Evolutionary conservation across 2,888 invertebrate genomes (phyloP).

Genomic region (Himalopsyche anomala): DNA sequence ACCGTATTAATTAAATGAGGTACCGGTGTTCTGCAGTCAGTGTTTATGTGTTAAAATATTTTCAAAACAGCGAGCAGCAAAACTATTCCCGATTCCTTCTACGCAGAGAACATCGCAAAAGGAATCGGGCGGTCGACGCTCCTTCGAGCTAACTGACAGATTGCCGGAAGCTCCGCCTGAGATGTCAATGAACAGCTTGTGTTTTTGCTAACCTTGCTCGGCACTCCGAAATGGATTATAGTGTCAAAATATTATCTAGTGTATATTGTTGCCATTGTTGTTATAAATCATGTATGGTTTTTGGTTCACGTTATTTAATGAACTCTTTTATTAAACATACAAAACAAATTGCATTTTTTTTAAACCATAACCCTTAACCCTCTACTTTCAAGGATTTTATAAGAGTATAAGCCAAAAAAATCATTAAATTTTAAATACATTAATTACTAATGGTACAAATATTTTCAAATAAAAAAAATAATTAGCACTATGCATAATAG

Average conservation of each 20-base stretch:
- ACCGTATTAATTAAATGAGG: neutral
- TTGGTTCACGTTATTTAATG: constrained; percentile 49
- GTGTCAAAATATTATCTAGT: constrained; percentile 56
- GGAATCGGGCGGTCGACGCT: neutral
- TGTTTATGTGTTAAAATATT: neutral
- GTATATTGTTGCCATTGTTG: constrained; percentile 61
- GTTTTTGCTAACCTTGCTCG: constrained; percentile 56
- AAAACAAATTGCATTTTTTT: neutral
- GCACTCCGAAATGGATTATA: constrained; percentile 35
- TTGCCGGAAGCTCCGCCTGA: neutral
- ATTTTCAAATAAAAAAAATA: too few species aligned
- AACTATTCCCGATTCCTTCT: neutral
- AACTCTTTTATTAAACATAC: constrained; percentile 45
- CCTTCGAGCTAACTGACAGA: neutral
- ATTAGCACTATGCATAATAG: too few species aligned
- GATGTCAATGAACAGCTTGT: constrained; percentile 38
- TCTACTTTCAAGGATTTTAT: too few species aligned
- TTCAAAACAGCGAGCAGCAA: neutral
- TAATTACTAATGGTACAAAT: too few species aligned
- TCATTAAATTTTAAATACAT: too few species aligned
- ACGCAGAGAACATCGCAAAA: neutral
- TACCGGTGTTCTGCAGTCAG: neutral
- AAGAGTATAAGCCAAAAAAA: too few species aligned
- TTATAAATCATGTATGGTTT: constrained; percentile 57
- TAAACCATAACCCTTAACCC: neutral